A percentile compares a stretch with the other conserved stretches of the same genome.
These are phyloP conservation scores for Colistium nudipinnis DNA, from an alignment of 2,113 vertebrate genomes.

Conservation along the genomic window DNA sequence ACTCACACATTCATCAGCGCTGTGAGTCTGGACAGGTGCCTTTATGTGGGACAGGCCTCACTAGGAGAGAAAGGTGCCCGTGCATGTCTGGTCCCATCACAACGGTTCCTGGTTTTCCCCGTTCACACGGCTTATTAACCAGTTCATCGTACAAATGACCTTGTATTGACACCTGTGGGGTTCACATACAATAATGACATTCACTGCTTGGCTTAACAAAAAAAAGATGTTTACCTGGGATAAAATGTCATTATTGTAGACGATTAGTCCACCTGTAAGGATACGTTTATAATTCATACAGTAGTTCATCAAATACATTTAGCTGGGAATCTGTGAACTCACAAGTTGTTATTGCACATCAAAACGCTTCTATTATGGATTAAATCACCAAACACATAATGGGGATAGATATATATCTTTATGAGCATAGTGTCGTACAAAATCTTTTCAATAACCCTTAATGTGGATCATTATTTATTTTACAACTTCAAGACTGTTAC, in stretches of 20 bases:
- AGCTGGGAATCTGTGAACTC: neutral
- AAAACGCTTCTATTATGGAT: neutral
- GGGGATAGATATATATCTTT: neutral
- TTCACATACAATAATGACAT: constrained; percentile 8
- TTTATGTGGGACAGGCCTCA: neutral
- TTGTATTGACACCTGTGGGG: constrained; percentile 9
- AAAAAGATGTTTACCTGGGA: constrained; percentile 30
- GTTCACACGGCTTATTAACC: constrained; percentile 1
- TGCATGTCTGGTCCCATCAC: constrained; percentile 31
- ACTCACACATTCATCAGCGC: neutral
- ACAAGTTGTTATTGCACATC: neutral
- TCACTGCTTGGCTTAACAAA: accelerated
- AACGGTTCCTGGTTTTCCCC: constrained; percentile 1
- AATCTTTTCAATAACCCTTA: neutral
- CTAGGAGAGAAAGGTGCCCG: neutral
- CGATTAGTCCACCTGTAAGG: too few species aligned
- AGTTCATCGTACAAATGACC: neutral
- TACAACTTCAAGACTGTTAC: neutral
- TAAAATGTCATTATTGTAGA: neutral
- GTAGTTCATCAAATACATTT: neutral
- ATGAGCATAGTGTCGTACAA: neutral
- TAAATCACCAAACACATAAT: neutral
- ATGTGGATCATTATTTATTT: constrained; percentile 30
- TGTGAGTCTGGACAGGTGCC: constrained; percentile 23
- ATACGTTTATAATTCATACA: neutral